Base-by-base conservation (phyloP, 2,113 vertebrate species). In the Sylvia atricapilla region DNA sequence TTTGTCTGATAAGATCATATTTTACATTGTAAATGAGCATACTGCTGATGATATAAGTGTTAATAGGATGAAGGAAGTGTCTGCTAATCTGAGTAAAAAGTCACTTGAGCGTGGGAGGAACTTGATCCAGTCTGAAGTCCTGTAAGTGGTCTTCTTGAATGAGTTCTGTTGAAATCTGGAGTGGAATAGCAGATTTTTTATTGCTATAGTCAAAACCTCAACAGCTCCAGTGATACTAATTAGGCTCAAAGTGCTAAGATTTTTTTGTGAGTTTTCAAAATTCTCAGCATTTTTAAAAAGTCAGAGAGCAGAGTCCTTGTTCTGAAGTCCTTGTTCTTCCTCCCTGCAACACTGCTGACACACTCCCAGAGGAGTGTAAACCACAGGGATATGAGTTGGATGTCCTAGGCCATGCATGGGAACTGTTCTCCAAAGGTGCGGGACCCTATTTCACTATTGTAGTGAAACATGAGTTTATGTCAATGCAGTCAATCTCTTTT, bases 1-100 rank as follows among this genome's bases (percentile, higher is more conserved):
- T 91, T 68, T 84, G 78, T 49, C 70, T 89, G 72, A 15, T 74
- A 70, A 46, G 7, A 63, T 53, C 10, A 6, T 76, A 25, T 72
- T 88, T 91, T 75, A 64, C 56, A 70, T 92, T 78, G 75, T 81
- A 90, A 90, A 80, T 90, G 24, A 88, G 85, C 55, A 59, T 62
- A 43, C 56, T 76, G 62, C 31, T 84, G 82, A 44, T 95, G 52
- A 93, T 84, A 58, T 58, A 79, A 83, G 59, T 85, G 56, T 70
- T 95, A 83, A 72, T 88, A 55, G 35, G 46, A 83, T 85, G 85
- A 91, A 0, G 4, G 77, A 90, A 60, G 63, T 77, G 39, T 89
- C 56, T 91, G 33, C 50, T 95, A 90, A 85, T 73, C 58, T 66
- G 56, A 92, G 35, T 72, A 63, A 81, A 91, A 90, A 60, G 44